A percentile compares a stretch with the other conserved stretches of the same genome.
Evolutionary conservation across 2,888 invertebrate genomes (phyloP).

Genomic region (Choristoneura rosaceana): DNA sequence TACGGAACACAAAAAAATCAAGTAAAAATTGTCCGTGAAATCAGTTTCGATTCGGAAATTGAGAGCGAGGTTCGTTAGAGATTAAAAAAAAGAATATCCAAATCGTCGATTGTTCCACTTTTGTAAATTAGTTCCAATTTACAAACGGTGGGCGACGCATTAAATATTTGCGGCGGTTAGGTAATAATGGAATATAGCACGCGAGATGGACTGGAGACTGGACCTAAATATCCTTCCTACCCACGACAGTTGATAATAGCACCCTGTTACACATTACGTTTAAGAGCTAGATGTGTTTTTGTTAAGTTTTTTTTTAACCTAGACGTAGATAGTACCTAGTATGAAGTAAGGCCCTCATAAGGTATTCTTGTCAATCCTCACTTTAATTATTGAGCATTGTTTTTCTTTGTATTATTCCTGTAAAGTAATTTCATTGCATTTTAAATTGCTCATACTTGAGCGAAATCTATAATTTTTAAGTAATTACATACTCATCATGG

Average conservation of each 20-base stretch:
- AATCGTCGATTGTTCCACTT: constrained; percentile 40
- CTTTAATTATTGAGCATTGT: too few relatives aligned
- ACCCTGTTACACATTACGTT: background rate
- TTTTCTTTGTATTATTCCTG: too few relatives aligned
- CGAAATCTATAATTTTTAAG: too few relatives aligned
- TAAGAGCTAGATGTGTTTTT: too few relatives aligned
- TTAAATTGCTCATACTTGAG: too few relatives aligned
- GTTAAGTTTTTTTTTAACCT: too few relatives aligned
- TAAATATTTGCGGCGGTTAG: constrained; percentile 27
- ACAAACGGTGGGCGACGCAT: constrained; percentile 27
- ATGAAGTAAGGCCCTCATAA: too few relatives aligned
- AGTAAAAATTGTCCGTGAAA: constrained; percentile 83
- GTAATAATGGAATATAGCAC: background rate
- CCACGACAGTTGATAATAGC: background rate
- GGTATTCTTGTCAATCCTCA: too few relatives aligned
- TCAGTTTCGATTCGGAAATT: constrained; percentile 72
- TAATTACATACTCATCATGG: too few relatives aligned
- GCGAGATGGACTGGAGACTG: background rate
- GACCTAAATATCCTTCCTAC: background rate
- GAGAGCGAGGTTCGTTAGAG: constrained; percentile 62
- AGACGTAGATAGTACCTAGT: too few relatives aligned
- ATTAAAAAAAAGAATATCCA: constrained; percentile 45
- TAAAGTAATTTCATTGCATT: too few relatives aligned
- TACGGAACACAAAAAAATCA: constrained; percentile 67
- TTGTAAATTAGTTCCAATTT: constrained; percentile 38